phyloP scores from a whole-genome alignment of 2,113 vertebrate genomes.

The Micronisus gabar region DNA sequence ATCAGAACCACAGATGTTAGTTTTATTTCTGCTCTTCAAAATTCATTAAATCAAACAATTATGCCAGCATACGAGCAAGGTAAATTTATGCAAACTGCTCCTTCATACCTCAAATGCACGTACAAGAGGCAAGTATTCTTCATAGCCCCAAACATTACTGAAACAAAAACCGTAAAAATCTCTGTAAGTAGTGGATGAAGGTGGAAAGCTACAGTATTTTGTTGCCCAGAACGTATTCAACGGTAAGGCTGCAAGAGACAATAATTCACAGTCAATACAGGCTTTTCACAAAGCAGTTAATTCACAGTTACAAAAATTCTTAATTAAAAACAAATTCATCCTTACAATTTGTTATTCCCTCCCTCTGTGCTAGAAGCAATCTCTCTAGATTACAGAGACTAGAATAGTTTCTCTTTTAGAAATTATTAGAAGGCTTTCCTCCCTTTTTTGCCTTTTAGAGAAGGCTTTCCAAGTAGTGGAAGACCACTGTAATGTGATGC shows the following conservation, averaged over 20 bases:
- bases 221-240: constrained; percentile 67
- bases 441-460: neutral
- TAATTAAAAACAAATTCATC: neutral
- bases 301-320: neutral
- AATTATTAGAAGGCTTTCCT: neutral
- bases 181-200: constrained; percentile 72
- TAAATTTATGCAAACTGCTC: constrained; percentile 58
- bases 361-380: neutral
- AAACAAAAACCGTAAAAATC: constrained; percentile 67
- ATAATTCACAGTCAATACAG: constrained; percentile 4
- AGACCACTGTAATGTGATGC: fast-evolving
- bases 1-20: neutral
- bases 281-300: neutral
- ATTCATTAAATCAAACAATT: constrained; percentile 58
- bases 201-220: constrained; percentile 71
- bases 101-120: constrained; percentile 66
- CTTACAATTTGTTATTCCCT: neutral
- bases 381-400: neutral
- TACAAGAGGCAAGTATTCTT: constrained; percentile 62
- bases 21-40: constrained; percentile 15
- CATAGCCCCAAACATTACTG: constrained; percentile 65
- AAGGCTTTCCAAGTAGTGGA: neutral
- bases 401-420: neutral
- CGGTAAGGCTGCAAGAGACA: constrained; percentile 79
- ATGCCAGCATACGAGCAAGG: constrained; percentile 59